These are phyloP conservation scores for Zaprionus taronus DNA, from an alignment of 1,140 invertebrate species.

Conservation along the genomic window DNA sequence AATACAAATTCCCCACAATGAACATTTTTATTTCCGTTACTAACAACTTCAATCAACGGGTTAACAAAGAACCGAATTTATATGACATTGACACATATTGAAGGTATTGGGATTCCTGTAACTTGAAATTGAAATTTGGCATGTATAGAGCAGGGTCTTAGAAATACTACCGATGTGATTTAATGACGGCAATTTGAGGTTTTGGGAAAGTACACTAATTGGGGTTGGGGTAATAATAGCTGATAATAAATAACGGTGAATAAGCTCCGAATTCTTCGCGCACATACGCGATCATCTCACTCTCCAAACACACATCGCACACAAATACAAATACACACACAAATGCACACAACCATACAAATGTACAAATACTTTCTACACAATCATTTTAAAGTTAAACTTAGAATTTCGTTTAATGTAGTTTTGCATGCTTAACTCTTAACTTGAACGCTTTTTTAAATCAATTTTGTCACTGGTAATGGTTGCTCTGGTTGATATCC, in stretches of 20 bases:
- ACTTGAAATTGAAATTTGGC: neutral
- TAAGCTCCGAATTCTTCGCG: constrained; percentile 9
- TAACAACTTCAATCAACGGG: neutral
- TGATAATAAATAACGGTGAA: constrained; percentile 16
- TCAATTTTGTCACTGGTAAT: constrained; percentile 22
- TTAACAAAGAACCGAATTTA: neutral
- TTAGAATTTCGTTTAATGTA: constrained; percentile 26
- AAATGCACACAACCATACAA: constrained; percentile 12
- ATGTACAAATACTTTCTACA: constrained; percentile 4
- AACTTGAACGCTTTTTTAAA: constrained; percentile 32
- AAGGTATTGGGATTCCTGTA: neutral
- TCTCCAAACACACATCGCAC: neutral
- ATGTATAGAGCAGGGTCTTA: constrained; percentile 5
- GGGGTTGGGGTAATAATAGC: neutral
- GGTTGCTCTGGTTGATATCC: constrained; percentile 22
- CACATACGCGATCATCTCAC: neutral
- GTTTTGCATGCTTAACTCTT: constrained; percentile 37
- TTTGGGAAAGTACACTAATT: neutral
- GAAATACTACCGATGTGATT: neutral
- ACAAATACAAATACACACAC: neutral
- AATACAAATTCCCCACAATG: neutral
- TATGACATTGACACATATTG: neutral
- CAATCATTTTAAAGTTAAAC: constrained; percentile 25
- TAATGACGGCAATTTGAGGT: neutral
- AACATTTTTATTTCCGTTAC: neutral